phyloP scores from a whole-genome alignment of 2,888 invertebrate species.

The Spodoptera littoralis region DNA sequence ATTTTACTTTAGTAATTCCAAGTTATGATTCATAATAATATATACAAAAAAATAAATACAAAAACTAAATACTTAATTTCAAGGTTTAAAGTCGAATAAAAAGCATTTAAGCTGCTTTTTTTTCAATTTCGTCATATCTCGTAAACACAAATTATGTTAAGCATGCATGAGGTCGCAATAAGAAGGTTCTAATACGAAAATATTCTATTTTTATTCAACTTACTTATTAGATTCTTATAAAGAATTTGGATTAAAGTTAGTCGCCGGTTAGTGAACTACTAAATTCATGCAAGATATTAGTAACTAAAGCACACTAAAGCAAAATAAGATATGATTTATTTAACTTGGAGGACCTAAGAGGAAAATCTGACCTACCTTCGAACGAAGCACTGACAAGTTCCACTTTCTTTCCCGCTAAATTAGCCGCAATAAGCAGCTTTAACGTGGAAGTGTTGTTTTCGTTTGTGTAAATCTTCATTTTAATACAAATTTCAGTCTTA shows the following conservation, averaged over 20 bases:
- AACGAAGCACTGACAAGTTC: conserved; percentile 89
- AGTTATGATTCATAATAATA: background rate
- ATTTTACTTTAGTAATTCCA: background rate
- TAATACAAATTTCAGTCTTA: conserved; percentile 59
- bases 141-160: too few species aligned
- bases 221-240: too few species aligned
- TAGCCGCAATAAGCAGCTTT: conserved; percentile 92
- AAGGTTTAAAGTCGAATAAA: too few species aligned
- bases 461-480: conserved; percentile 93
- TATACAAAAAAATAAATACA: background rate
- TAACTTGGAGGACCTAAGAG: conserved; percentile 8
- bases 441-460: conserved; percentile 93
- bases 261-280: background rate
- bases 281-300: conserved; percentile 17
- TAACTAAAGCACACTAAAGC: background rate
- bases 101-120: too few species aligned
- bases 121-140: too few species aligned
- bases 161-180: too few species aligned
- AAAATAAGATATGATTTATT: conserved; percentile 1
- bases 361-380: conserved; percentile 85
- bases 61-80: too few species aligned
- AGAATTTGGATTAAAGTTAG: too few species aligned
- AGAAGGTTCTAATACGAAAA: too few species aligned
- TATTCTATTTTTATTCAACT: too few species aligned
- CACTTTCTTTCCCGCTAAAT: conserved; percentile 89